A percentile compares a stretch with the other conserved stretches of the same genome.
Conservation (phyloP, 2,797 vertebrate genomes). For the Ambastaia sidthimunki region DNA sequence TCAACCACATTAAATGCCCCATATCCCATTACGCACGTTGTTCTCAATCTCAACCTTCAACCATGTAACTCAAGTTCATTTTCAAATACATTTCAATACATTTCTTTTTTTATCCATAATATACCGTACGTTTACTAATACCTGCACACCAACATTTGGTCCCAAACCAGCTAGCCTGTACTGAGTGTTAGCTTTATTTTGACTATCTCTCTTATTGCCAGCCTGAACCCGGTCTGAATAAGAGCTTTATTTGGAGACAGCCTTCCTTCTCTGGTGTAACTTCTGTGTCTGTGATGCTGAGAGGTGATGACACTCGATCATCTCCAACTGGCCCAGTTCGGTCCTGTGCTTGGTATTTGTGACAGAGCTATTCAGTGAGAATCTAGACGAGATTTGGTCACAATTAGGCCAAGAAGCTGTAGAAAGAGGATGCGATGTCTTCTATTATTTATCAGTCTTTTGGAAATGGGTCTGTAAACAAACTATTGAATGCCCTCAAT, state of each 20-base stretch:
- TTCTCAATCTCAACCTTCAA: no score
- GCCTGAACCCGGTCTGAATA: background rate
- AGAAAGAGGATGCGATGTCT: conserved; percentile 38
- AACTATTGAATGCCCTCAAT: conserved; percentile 4
- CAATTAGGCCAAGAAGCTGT: conserved; percentile 31
- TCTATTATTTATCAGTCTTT: conserved; percentile 40
- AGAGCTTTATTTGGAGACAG: conserved; percentile 24
- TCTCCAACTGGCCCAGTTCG: conserved; percentile 32
- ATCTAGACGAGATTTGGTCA: conserved; percentile 28
- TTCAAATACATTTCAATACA: no score
- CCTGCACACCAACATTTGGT: background rate
- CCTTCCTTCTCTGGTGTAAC: conserved; percentile 15
- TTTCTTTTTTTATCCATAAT: no score
- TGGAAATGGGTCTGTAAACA: conserved; percentile 38
- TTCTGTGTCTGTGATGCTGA: conserved; percentile 39
- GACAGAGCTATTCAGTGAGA: conserved; percentile 50
- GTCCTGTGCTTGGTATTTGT: conserved; percentile 47
- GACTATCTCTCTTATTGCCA: background rate
- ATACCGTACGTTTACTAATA: background rate
- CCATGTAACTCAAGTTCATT: no score
- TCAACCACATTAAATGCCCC: background rate
- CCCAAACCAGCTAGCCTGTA: background rate
- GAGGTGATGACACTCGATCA: conserved; percentile 29
- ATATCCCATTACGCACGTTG: no score
- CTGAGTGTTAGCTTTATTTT: background rate